These are phyloP conservation scores for Bos javanicus DNA, from an alignment of 2,113 vertebrate genomes.

Conservation along the genomic window DNA sequence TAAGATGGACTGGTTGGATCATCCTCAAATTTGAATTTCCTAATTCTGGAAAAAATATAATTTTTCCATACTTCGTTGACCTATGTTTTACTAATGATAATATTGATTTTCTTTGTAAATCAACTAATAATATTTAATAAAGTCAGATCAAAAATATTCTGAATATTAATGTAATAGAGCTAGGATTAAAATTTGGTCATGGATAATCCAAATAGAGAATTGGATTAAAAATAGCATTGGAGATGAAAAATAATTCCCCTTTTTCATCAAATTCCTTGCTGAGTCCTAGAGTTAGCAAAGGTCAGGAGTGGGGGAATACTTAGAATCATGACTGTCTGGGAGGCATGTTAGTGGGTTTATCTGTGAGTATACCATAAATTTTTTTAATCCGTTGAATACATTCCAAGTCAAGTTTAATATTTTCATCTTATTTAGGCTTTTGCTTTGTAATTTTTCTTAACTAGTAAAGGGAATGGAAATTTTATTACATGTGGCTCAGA, in stretches of 20 bases:
- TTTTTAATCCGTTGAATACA: neutral
- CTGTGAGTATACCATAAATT: neutral
- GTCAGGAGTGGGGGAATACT: neutral
- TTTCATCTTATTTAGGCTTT: neutral
- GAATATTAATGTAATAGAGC: neutral
- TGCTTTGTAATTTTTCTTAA: neutral
- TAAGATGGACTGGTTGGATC: neutral
- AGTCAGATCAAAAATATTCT: neutral
- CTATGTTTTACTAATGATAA: neutral
- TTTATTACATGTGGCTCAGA: neutral
- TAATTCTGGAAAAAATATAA: neutral
- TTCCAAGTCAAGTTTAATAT: slow-evolving; percentile 12
- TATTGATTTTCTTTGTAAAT: neutral
- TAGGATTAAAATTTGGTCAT: neutral
- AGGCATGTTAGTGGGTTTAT: neutral
- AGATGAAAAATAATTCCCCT: neutral
- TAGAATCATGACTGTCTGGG: neutral
- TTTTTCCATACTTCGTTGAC: neutral
- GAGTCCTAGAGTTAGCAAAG: neutral
- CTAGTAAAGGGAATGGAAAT: neutral
- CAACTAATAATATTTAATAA: neutral
- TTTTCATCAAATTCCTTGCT: neutral
- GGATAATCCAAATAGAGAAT: neutral
- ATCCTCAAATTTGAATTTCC: neutral
- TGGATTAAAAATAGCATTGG: neutral